Percentiles rank a stretch among this genome's conserved stretches.
These are phyloP conservation scores for Tinea semifulvella DNA, from an alignment of 2,888 invertebrate genomes.

Conservation along the genomic window DNA sequence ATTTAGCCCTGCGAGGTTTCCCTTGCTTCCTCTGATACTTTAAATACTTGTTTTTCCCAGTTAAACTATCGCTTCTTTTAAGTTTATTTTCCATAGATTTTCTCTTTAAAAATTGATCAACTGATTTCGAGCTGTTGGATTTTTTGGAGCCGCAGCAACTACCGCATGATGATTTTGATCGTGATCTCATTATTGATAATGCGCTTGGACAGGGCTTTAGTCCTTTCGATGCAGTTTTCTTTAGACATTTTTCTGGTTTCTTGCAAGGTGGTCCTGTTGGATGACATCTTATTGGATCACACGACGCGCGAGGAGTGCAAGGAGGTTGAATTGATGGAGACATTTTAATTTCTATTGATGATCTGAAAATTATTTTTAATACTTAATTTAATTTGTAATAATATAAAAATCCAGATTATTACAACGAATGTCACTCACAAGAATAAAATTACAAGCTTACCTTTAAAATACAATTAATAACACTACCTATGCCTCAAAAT, in stretches of 20 bases:
- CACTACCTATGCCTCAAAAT: slow-evolving; percentile 1
- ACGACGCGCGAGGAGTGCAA: slow-evolving; percentile 48
- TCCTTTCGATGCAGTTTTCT: slow-evolving; percentile 35
- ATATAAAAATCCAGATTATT: slow-evolving; percentile 34
- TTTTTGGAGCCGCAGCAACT: slow-evolving; percentile 31
- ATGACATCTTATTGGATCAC: slow-evolving; percentile 44
- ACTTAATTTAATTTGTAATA: slow-evolving; percentile 3
- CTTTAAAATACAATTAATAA: neutral
- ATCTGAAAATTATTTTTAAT: slow-evolving; percentile 28
- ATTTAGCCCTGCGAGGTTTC: slow-evolving; percentile 20
- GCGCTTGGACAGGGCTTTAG: slow-evolving; percentile 45
- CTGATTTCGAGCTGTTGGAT: slow-evolving; percentile 14
- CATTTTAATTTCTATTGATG: slow-evolving; percentile 18
- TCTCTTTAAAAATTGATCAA: slow-evolving; percentile 36
- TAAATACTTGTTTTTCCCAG: slow-evolving; percentile 32
- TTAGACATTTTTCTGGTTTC: slow-evolving; percentile 45
- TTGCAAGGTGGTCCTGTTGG: slow-evolving; percentile 44
- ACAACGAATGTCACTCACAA: slow-evolving; percentile 33
- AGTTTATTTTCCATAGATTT: slow-evolving; percentile 39
- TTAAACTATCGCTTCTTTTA: slow-evolving; percentile 34
- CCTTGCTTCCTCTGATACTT: slow-evolving; percentile 34
- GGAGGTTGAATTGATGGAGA: slow-evolving; percentile 37
- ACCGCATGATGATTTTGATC: slow-evolving; percentile 34
- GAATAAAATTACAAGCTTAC: slow-evolving; percentile 14
- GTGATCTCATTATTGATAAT: slow-evolving; percentile 44